phyloP scores from a whole-genome alignment of 2,113 vertebrate species.

The Chionis minor region DNA sequence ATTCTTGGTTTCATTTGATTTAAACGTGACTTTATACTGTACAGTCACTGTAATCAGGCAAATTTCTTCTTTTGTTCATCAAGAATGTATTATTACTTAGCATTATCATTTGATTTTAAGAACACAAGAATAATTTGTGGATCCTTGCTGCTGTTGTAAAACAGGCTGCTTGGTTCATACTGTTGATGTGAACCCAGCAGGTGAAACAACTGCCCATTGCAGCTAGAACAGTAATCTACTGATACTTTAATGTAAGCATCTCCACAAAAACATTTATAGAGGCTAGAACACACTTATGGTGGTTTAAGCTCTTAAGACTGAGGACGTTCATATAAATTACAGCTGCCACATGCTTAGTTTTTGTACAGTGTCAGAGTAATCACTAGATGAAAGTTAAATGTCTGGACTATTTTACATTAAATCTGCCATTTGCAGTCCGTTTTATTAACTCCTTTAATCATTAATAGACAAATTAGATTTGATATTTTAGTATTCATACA shows the following conservation, averaged over 20 bases:
- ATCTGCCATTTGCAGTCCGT: background rate
- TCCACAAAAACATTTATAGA: background rate
- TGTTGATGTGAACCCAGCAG: background rate
- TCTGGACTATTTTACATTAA: background rate
- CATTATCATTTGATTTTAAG: background rate
- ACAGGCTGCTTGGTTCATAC: background rate
- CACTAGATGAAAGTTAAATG: background rate
- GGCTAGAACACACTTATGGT: background rate
- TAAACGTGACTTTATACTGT: background rate
- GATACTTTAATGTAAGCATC: background rate
- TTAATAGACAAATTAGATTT: background rate
- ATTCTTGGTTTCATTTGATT: background rate
- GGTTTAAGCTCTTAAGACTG: background rate
- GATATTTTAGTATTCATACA: background rate
- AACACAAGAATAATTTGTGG: background rate
- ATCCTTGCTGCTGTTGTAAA: background rate
- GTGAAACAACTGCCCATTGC: background rate
- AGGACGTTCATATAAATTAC: background rate
- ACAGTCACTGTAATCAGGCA: background rate
- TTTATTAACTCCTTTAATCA: background rate
- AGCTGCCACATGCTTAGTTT: background rate
- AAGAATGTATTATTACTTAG: background rate
- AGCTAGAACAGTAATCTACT: background rate
- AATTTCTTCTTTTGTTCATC: background rate
- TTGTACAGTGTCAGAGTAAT: background rate